A percentile compares a stretch with the other conserved stretches of the same genome.
phyloP scores from a whole-genome alignment of 30 jellyfish, hydroid and myxozoan genomes.

The Hydra vulgaris region DNA sequence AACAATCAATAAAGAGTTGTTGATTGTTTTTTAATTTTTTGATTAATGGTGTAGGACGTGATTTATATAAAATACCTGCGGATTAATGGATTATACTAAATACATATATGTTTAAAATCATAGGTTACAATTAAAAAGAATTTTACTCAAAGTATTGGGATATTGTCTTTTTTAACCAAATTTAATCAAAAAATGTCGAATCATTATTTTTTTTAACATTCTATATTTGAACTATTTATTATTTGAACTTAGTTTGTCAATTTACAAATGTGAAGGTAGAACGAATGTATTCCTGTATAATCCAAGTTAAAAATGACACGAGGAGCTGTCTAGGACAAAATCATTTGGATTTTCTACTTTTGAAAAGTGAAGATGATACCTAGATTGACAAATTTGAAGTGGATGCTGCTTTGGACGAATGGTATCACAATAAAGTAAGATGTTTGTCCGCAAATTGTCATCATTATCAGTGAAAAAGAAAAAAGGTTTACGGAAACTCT shows the following conservation, averaged over 20 bases:
- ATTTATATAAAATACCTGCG: background rate
- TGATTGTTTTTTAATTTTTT: background rate
- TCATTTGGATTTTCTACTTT: slow-evolving; percentile 8
- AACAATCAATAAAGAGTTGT: background rate
- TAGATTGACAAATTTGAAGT: slow-evolving; percentile 17
- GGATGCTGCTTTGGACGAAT: slow-evolving; percentile 9
- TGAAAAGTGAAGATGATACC: slow-evolving; percentile 23
- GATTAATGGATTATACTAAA: slow-evolving; percentile 5
- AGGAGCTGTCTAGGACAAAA: slow-evolving; percentile 15
- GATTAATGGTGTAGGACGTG: background rate
- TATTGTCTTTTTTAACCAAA: background rate
- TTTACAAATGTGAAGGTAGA: slow-evolving; percentile 30
- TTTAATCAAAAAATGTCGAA: slow-evolving; percentile 2
- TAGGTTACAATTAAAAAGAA: background rate
- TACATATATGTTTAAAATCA: slow-evolving; percentile 12
- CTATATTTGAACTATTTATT: slow-evolving; percentile 25
- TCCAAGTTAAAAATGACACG: slow-evolving; percentile 11
- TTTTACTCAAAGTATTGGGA: background rate
- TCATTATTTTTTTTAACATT: no score
- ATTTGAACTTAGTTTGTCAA: slow-evolving; percentile 14
- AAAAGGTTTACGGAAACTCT: background rate
- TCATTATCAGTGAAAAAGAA: no score
- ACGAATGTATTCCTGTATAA: slow-evolving; percentile 15
- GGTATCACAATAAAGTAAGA: slow-evolving; percentile 3
- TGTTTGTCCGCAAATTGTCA: background rate